Evolutionary conservation across 2,797 vertebrate genomes (phyloP).

Genomic region (Gallinago solitaria): DNA sequence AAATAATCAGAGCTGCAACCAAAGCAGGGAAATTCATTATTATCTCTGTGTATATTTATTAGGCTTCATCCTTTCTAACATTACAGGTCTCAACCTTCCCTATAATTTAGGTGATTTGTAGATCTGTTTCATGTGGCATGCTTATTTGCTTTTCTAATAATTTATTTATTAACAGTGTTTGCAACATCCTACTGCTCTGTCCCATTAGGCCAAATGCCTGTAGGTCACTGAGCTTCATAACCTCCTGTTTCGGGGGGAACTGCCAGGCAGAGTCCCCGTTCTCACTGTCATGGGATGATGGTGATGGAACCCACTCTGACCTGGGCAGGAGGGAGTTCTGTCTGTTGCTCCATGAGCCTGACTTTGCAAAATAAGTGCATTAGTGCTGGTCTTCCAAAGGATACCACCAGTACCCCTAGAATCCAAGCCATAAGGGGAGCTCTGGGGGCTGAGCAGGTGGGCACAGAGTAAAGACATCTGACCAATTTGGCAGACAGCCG

Average conservation of each 20-base stretch:
- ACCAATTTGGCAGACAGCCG: not conserved
- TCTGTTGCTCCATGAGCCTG: not conserved
- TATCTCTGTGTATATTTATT: not conserved
- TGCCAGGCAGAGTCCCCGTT: not conserved
- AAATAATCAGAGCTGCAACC: not conserved
- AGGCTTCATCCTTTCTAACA: not conserved
- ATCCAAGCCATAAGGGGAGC: accelerated
- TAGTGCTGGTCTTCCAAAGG: not conserved
- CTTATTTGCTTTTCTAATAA: not conserved
- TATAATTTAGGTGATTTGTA: not conserved
- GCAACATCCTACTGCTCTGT: not conserved
- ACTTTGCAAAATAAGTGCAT: not conserved
- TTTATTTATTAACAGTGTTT: not conserved
- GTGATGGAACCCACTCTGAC: not conserved
- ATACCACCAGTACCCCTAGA: not conserved
- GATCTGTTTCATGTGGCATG: not conserved
- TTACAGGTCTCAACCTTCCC: not conserved
- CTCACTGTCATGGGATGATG: not conserved
- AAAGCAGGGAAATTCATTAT: not conserved
- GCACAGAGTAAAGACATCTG: not conserved
- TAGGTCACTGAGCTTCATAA: not conserved
- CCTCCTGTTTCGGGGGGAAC: not conserved
- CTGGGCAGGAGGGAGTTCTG: not conserved
- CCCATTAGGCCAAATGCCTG: not conserved
- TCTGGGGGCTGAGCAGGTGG: not conserved